Evolutionary conservation across 1,140 invertebrate genomes (phyloP), one percentile per base, ranked within the genome.

Genomic region (Bombus waltoni): DNA sequence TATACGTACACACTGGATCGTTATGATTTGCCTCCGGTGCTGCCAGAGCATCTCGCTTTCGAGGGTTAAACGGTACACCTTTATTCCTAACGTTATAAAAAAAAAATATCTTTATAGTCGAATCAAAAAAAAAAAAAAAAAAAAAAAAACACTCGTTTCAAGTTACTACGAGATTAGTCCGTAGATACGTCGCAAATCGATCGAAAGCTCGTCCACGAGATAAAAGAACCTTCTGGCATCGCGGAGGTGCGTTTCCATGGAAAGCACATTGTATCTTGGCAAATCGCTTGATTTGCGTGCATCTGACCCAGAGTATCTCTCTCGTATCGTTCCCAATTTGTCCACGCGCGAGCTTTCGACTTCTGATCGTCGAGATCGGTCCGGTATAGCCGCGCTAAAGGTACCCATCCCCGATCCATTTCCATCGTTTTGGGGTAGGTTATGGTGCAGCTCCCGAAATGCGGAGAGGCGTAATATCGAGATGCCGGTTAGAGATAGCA

Each of bases 401-500:
- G 74, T 59, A 78, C 62, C 28, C 4, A 38, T n/a, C 59, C 28
- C 59, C 59, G 44, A 25, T 73, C 47, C 15, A 70, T 85, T 81
- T n/a, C 77, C 68, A 81, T 74, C 57, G 78, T 73, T 85, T 66
- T 53, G 10, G 68, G 11, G 15, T 40, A 66, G 68, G 70, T 81
- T 73, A 53, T 42, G 35, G 78, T 6, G 28, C 53, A 70, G 25
- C 15, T 11, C 40, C 1, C 18, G 83, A 42, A 85, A 66, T 10
- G 35, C 40, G 85, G 66, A 68, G 78, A 72, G 62, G 53, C 82
- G 82, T 71, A 80, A 83, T 89, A 89, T 90, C 81, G 86, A 90
- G 81, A 86, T 90, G 57, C 44, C 62, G 38, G 74, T 71, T 42
- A 35, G 75, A 88, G 90, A 90, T 90, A 84, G 47, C 83, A 81